Evolutionary conservation across 2,888 invertebrate genomes (phyloP).

Genomic region (Latrodectus hesperus): DNA sequence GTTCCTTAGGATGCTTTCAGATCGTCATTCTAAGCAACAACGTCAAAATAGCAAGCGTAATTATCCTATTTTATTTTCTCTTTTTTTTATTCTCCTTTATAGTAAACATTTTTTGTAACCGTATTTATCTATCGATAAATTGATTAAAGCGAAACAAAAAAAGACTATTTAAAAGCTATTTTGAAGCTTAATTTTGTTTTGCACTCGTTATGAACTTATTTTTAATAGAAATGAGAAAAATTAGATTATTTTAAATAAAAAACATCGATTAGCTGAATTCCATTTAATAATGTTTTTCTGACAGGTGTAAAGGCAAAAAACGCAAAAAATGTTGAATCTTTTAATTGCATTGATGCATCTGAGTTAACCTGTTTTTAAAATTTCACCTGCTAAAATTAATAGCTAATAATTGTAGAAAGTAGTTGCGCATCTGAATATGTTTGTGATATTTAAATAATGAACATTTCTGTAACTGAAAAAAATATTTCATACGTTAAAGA

Average conservation of each 20-base stretch:
- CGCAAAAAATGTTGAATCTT: too few relatives aligned
- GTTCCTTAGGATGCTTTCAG: slow-evolving; percentile 50
- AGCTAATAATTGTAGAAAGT: too few relatives aligned
- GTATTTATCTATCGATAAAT: slow-evolving; percentile 35
- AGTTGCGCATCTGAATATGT: too few relatives aligned
- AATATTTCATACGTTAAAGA: too few relatives aligned
- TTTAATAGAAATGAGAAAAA: slow-evolving; percentile 32
- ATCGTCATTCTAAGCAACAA: slow-evolving; percentile 34
- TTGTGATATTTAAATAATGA: too few relatives aligned
- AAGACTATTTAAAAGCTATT: slow-evolving; percentile 22
- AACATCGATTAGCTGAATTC: background rate
- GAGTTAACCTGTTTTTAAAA: too few relatives aligned
- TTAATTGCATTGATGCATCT: too few relatives aligned
- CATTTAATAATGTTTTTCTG: too few relatives aligned
- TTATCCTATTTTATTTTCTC: background rate
- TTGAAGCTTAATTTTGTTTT: slow-evolving; percentile 28
- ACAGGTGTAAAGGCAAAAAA: too few relatives aligned
- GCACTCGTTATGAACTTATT: slow-evolving; percentile 16
- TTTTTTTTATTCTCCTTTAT: background rate
- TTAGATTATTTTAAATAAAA: slow-evolving; percentile 32
- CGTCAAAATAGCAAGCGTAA: slow-evolving; percentile 38
- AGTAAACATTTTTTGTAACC: slow-evolving; percentile 15
- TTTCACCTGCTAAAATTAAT: too few relatives aligned
- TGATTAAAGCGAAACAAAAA: slow-evolving; percentile 27
- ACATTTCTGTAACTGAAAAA: too few relatives aligned